Conservation (phyloP, 2,888 invertebrate species). For the Oegoconia quadripuncta region DNA sequence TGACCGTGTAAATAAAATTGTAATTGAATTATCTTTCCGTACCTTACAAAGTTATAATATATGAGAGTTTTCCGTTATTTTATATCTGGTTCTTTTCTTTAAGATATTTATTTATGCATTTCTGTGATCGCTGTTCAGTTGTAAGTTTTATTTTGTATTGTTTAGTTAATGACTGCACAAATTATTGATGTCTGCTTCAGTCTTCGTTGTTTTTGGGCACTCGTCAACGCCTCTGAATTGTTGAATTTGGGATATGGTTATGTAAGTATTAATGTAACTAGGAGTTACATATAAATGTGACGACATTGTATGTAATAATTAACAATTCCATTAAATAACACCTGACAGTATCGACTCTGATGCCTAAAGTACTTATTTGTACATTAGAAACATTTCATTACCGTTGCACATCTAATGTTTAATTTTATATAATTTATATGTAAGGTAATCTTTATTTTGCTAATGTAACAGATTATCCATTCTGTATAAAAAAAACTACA, state of each 20-base stretch:
- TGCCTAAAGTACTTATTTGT: too few relatives aligned
- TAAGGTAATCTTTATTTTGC: too few relatives aligned
- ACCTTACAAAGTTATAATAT: conserved; percentile 48
- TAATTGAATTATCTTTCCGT: conserved; percentile 25
- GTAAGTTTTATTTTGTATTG: conserved; percentile 52
- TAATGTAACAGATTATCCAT: too few relatives aligned
- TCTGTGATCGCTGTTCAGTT: conserved; percentile 68
- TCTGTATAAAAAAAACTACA: too few relatives aligned
- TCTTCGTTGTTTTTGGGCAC: too few relatives aligned
- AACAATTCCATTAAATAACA: neutral
- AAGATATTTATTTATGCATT: conserved; percentile 51
- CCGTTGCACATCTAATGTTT: conserved; percentile 18
- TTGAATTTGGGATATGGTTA: conserved; percentile 7
- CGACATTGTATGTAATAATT: conserved; percentile 5
- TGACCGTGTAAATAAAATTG: conserved; percentile 13
- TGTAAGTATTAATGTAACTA: conserved; percentile 14
- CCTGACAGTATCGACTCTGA: too few relatives aligned
- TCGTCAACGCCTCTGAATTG: neutral
- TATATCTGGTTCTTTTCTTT: conserved; percentile 41
- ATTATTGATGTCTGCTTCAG: conserved; percentile 26
- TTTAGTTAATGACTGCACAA: conserved; percentile 52
- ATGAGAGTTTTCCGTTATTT: conserved; percentile 42
- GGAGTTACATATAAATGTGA: conserved; percentile 1
- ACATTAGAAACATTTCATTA: too few relatives aligned
- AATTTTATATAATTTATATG: too few relatives aligned